Percentiles rank a stretch among this genome's conserved stretches.
phyloP scores from a whole-genome alignment of 2,797 vertebrate species.

The Phataginus tricuspis region DNA sequence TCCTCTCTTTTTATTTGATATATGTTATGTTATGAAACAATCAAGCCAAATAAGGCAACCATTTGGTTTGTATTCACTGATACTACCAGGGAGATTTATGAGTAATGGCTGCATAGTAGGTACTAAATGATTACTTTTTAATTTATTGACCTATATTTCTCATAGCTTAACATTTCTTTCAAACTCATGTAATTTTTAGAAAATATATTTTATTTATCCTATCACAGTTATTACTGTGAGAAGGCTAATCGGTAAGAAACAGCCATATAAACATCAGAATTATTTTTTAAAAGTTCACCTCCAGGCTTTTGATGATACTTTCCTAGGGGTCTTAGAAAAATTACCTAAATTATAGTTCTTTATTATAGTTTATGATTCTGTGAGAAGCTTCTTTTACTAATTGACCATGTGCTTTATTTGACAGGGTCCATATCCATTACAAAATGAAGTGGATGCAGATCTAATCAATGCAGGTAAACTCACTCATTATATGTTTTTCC shows the following conservation, averaged over 20 bases:
- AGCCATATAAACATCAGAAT: not conserved
- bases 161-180: constrained; percentile 30
- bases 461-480: constrained; percentile 97
- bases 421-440: constrained; percentile 96
- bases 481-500: not conserved
- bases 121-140: not conserved
- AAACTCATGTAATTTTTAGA: constrained; percentile 27
- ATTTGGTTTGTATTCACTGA: not conserved
- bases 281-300: not conserved
- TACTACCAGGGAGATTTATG: not conserved
- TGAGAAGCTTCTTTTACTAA: not conserved
- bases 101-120: not conserved
- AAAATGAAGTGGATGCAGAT: constrained; percentile 94
- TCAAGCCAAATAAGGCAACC: not conserved
- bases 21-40: not conserved
- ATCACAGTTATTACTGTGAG: not conserved
- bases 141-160: constrained; percentile 1
- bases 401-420: constrained; percentile 43
- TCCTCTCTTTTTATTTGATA: not conserved
- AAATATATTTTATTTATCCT: not conserved
- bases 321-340: not conserved
- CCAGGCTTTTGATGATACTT: not conserved
- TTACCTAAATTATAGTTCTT: not conserved
- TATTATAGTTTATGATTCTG: not conserved
- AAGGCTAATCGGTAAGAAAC: constrained; percentile 28